Conservation (phyloP, 2,113 vertebrate species). For the Sceloporus undulatus region DNA sequence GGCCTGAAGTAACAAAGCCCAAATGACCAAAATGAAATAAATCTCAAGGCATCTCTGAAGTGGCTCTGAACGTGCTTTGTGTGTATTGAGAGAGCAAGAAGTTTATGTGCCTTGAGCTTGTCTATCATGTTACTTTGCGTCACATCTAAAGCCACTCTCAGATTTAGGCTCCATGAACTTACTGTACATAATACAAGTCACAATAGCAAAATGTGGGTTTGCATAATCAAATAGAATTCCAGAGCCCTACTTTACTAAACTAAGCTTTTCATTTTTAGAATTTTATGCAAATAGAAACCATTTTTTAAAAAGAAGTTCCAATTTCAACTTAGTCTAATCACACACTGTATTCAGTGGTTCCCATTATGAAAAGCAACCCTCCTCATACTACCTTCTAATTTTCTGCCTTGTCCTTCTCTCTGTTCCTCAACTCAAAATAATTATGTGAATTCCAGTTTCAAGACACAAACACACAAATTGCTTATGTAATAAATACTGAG, state of each 20-base stretch:
- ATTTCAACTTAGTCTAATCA: background rate
- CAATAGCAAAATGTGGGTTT: background rate
- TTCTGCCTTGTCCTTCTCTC: background rate
- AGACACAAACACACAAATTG: background rate
- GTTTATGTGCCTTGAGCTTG: background rate
- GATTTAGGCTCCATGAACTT: background rate
- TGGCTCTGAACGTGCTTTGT: background rate
- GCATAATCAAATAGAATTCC: background rate
- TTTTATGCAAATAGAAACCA: background rate
- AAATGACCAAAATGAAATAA: background rate
- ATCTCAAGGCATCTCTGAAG: background rate
- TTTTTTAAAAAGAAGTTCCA: background rate
- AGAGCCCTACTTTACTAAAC: background rate
- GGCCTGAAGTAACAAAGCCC: background rate
- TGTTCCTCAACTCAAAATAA: background rate
- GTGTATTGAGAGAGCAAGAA: background rate
- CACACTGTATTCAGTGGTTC: background rate
- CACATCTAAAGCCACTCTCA: background rate
- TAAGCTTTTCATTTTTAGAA: background rate
- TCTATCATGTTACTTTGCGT: background rate
- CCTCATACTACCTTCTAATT: background rate
- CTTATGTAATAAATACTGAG: background rate
- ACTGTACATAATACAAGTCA: background rate
- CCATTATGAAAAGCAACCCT: background rate
- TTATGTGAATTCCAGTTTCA: background rate